phyloP scores from a whole-genome alignment of 2,113 vertebrate genomes.

The Xiphorhynchus elegans region DNA sequence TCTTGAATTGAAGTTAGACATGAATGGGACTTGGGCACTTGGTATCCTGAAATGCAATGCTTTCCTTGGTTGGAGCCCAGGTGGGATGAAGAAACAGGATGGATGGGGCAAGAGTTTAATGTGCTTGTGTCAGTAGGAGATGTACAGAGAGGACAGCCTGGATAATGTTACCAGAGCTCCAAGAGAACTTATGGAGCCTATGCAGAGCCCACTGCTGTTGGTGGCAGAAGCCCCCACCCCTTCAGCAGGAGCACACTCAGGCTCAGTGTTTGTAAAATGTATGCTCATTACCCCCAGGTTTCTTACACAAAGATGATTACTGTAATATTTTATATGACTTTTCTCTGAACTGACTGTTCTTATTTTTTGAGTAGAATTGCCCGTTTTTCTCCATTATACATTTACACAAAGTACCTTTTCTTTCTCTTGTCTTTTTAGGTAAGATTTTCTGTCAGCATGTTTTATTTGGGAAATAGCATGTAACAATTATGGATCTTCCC shows the following conservation, averaged over 20 bases:
- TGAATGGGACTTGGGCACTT: not conserved
- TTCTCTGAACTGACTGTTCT: not conserved
- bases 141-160: not conserved
- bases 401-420: constrained; percentile 13
- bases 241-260: not conserved
- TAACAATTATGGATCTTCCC: constrained; percentile 8
- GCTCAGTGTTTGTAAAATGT: not conserved
- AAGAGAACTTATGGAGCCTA: not conserved
- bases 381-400: not conserved
- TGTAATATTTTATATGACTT: constrained; percentile 8
- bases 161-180: not conserved
- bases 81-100: not conserved
- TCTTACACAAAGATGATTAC: not conserved
- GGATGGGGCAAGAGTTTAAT: not conserved
- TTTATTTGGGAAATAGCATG: constrained; percentile 37
- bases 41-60: not conserved
- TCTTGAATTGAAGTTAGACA: not conserved
- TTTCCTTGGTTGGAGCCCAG: not conserved
- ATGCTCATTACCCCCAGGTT: not conserved
- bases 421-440: constrained; percentile 12
- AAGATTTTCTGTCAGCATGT: not conserved
- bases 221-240: not conserved
- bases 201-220: accelerated
- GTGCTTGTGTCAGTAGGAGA: not conserved
- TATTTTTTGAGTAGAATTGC: not conserved